Evolutionary conservation across 2,113 vertebrate genomes (phyloP).

Genomic region (Sinosuthora webbiana): DNA sequence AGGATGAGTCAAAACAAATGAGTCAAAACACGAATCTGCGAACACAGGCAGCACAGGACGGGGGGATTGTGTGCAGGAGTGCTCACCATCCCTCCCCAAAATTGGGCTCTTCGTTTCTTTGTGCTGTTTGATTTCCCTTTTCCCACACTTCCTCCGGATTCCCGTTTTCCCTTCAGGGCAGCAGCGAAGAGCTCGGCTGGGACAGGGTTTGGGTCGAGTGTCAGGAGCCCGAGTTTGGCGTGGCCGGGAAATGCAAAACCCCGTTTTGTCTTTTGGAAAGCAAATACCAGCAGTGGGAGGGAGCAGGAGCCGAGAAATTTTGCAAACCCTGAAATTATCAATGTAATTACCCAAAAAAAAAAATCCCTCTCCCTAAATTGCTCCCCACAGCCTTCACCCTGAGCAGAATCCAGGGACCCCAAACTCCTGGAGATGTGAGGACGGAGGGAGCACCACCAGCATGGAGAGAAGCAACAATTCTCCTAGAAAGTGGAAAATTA

Average conservation of each 20-base stretch:
- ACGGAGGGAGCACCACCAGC: not conserved
- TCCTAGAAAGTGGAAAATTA: not conserved
- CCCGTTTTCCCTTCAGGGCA: conserved; percentile 39
- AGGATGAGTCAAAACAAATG: not conserved
- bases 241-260: conserved; percentile 16
- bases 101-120: not conserved
- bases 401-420: not conserved
- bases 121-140: conserved; percentile 23
- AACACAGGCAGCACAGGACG: not conserved
- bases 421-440: not conserved
- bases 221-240: not conserved
- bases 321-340: not conserved
- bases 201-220: not conserved
- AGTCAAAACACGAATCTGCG: not conserved
- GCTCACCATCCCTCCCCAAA: not conserved
- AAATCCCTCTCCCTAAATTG: not conserved
- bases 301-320: not conserved
- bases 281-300: not conserved
- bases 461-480: rapidly evolving
- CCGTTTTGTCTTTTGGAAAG: conserved; percentile 8
- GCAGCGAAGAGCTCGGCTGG: not conserved
- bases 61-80: not conserved
- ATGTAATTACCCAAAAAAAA: not conserved
- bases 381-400: too few species aligned
- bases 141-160: not conserved